A percentile compares a stretch with the other conserved stretches of the same genome.
Evolutionary conservation across 2,888 invertebrate genomes (phyloP).

Genomic region (Spisula subtruncata): DNA sequence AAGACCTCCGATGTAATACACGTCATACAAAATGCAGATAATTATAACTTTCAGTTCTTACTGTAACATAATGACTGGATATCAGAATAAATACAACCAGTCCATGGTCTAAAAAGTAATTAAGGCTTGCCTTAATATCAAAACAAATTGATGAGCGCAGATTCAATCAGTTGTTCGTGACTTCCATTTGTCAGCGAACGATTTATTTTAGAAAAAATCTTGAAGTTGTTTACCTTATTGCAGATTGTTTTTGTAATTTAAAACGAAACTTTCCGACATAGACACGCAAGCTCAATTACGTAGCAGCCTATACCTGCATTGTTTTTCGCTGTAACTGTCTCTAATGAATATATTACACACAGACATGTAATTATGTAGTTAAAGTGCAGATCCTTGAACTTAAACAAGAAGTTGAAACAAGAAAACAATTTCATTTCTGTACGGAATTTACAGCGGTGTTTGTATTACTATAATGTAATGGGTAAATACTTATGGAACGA

Average conservation of each 20-base stretch:
- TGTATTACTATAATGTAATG: too few relatives aligned
- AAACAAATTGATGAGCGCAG: background rate
- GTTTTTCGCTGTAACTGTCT: background rate
- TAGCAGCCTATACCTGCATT: background rate
- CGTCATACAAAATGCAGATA: too few relatives aligned
- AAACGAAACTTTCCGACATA: background rate
- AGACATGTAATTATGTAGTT: background rate
- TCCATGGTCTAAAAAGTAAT: too few relatives aligned
- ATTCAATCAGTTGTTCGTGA: background rate
- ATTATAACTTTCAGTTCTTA: too few relatives aligned
- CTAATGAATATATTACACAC: slow-evolving; percentile 2
- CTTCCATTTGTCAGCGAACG: background rate
- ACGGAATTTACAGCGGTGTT: too few relatives aligned
- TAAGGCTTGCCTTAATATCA: too few relatives aligned
- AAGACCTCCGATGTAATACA: too few relatives aligned
- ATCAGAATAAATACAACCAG: too few relatives aligned
- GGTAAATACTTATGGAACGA: too few relatives aligned
- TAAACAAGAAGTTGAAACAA: too few relatives aligned
- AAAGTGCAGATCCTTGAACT: background rate
- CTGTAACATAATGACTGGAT: too few relatives aligned
- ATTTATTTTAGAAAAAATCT: background rate
- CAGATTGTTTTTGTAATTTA: background rate
- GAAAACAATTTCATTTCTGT: too few relatives aligned
- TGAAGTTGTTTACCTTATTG: background rate
- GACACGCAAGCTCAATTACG: background rate